Percentiles rank a stretch among this genome's conserved stretches.
Conservation (phyloP, 2,888 invertebrate genomes). For the Bursaphelenchus okinawaensis region DNA sequence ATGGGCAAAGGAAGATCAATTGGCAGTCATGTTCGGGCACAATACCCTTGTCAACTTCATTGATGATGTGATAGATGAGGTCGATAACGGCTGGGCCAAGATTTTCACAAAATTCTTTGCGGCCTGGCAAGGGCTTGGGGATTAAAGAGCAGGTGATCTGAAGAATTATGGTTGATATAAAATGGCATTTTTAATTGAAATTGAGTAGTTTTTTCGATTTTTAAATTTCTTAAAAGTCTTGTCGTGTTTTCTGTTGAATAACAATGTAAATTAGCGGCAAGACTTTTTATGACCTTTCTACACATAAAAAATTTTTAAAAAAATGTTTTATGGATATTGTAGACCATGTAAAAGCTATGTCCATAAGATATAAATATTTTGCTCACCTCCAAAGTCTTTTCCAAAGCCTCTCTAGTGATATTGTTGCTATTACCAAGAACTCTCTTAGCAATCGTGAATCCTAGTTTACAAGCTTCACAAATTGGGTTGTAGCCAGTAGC, state of each 20-base stretch:
- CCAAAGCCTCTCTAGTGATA: not conserved
- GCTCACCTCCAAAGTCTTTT: not conserved
- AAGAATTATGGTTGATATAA: too few relatives aligned
- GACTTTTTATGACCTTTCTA: too few relatives aligned
- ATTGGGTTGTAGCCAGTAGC: not conserved
- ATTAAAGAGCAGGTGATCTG: not conserved
- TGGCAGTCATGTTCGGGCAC: not conserved
- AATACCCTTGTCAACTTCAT: not conserved
- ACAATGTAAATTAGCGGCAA: too few relatives aligned
- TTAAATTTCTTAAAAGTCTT: too few relatives aligned
- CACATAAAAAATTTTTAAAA: too few relatives aligned
- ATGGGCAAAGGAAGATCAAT: not conserved
- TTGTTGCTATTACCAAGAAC: not conserved
- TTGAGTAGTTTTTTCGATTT: too few relatives aligned
- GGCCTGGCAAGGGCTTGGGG: not conserved
- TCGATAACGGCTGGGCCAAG: not conserved
- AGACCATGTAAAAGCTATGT: not conserved
- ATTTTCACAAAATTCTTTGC: not conserved
- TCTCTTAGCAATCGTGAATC: not conserved
- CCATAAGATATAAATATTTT: not conserved
- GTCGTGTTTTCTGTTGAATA: too few relatives aligned
- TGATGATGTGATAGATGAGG: not conserved
- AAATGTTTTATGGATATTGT: too few relatives aligned
- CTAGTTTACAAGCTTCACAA: not conserved
- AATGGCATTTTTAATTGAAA: too few relatives aligned